These are phyloP conservation scores for Diacarnus erythraeanus DNA, from an alignment of 37 sponge, comb jelly and placozoan genomes.

Conservation along the genomic window DNA sequence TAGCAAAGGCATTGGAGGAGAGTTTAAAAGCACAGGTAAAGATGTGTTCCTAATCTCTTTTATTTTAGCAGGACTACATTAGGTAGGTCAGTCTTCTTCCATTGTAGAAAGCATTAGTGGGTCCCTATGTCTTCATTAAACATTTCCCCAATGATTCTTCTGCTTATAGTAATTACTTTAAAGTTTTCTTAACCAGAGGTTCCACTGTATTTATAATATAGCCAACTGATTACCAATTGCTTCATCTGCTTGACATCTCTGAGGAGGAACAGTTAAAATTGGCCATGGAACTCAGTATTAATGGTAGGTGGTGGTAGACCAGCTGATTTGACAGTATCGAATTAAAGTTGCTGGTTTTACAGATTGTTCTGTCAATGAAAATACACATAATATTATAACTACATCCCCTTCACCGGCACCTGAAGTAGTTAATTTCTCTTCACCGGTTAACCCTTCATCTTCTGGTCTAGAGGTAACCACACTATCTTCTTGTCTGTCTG, in stretches of 20 bases:
- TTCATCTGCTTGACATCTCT: constrained; percentile 30
- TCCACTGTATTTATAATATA: neutral
- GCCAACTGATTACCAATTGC: constrained; percentile 16
- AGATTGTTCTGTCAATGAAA: neutral
- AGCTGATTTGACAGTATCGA: neutral
- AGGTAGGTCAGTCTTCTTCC: too few species aligned
- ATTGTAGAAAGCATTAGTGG: too few species aligned
- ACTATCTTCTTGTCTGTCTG: neutral
- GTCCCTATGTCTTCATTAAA: too few species aligned
- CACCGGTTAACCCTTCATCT: neutral
- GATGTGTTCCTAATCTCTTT: neutral
- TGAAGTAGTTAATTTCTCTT: neutral
- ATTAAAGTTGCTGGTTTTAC: neutral
- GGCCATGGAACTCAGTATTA: constrained; percentile 56
- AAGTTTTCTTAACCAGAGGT: too few species aligned
- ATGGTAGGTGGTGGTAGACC: constrained; percentile 33
- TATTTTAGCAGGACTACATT: neutral
- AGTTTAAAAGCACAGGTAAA: neutral
- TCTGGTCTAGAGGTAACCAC: neutral
- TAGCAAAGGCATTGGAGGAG: constrained; percentile 12
- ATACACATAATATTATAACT: neutral
- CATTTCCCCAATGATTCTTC: too few species aligned
- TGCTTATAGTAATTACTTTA: too few species aligned
- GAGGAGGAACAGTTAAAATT: constrained; percentile 52
- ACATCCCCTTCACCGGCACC: neutral